Evolutionary conservation across 2,113 vertebrate genomes (phyloP).

Genomic region (Microcebus murinus): DNA sequence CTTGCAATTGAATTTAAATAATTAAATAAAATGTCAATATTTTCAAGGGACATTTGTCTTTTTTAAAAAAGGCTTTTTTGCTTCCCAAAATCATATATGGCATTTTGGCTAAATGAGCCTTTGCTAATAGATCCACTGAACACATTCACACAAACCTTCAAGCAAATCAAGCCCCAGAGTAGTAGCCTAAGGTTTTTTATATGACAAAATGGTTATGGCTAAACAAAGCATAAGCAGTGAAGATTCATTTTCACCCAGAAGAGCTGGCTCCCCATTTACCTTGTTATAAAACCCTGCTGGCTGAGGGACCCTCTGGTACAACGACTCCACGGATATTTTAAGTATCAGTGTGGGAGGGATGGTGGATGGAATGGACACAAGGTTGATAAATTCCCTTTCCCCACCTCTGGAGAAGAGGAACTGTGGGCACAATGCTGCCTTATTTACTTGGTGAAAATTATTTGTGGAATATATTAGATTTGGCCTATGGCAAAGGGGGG

Average conservation of each 20-base stretch:
- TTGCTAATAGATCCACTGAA: constrained; percentile 43
- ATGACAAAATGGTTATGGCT: constrained; percentile 56
- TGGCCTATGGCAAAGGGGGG: not conserved
- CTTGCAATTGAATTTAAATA: constrained; percentile 68
- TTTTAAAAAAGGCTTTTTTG: constrained; percentile 18
- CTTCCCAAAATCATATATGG: constrained; percentile 46
- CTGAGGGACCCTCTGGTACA: constrained; percentile 67
- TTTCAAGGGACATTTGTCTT: constrained; percentile 17
- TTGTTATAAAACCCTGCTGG: constrained; percentile 63
- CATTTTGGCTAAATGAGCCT: constrained; percentile 52
- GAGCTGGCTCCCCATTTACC: constrained; percentile 44
- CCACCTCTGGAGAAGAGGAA: constrained; percentile 54
- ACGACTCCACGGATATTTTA: constrained; percentile 76
- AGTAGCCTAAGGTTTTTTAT: constrained; percentile 54
- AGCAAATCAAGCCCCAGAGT: constrained; percentile 27
- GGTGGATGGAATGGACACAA: constrained; percentile 70
- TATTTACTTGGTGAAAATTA: constrained; percentile 53
- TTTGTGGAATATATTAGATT: constrained; percentile 62
- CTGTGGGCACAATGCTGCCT: constrained; percentile 49
- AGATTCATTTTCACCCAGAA: constrained; percentile 61
- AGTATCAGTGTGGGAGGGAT: constrained; percentile 62
- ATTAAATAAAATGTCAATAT: constrained; percentile 57
- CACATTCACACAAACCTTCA: constrained; percentile 54
- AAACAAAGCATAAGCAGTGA: constrained; percentile 61
- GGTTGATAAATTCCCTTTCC: constrained; percentile 68